A percentile compares a stretch with the other conserved stretches of the same genome.
Conservation (phyloP, 2,888 invertebrate species). For the Nysson spinosus region DNA sequence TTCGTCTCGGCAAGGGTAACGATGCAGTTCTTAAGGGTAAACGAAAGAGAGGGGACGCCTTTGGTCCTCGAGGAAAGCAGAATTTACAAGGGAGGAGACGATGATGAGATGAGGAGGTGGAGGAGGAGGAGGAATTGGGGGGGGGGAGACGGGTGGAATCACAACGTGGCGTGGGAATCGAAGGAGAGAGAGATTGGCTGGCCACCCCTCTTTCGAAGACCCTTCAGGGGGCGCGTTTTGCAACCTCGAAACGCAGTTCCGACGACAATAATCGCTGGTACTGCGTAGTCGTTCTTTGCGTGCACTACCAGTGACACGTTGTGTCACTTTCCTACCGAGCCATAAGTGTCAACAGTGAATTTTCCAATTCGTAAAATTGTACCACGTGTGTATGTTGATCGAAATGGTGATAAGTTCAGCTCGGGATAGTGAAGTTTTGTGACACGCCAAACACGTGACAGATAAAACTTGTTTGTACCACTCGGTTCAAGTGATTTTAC, state of each 20-base stretch:
- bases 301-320: conserved; percentile 29
- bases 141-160: conserved; percentile 51
- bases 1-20: conserved; percentile 35
- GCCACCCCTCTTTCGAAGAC: conserved; percentile 47
- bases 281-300: conserved; percentile 46
- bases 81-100: conserved; percentile 53
- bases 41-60: conserved; percentile 31
- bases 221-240: conserved; percentile 56
- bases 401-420: no score
- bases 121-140: conserved; percentile 50
- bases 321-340: conserved; percentile 20
- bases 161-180: conserved; percentile 66
- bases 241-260: conserved; percentile 46
- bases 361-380: no score
- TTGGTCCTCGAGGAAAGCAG: conserved; percentile 31
- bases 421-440: no score
- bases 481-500: no score
- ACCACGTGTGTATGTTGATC: no score
- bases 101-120: conserved; percentile 40
- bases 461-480: no score
- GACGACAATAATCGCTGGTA: conserved; percentile 39
- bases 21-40: conserved; percentile 11
- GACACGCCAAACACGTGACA: no score
- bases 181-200: conserved; percentile 58
- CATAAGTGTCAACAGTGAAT: no score